Base-by-base conservation (phyloP, 2,797 vertebrate genomes). In the Neopelma chrysocephalum region DNA sequence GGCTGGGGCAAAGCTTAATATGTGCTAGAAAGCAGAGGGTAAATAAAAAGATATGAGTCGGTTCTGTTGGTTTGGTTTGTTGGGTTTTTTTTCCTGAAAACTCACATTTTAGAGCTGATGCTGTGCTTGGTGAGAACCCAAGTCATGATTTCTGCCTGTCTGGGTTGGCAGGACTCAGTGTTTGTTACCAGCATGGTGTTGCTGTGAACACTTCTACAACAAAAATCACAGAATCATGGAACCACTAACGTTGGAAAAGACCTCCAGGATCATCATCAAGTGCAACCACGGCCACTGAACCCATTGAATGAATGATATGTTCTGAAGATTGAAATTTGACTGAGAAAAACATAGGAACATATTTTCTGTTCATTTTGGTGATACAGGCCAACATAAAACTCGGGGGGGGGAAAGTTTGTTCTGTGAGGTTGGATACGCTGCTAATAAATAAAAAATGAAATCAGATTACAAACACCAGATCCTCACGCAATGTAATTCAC, bases 391-490 rank as follows among this genome's bases (percentile, higher is more conserved):
- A 50, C 68, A 26, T 3, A 57, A 84, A 88, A 70, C 32, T 86
- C 15, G 1, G 21, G 42, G 12, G 23, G 0, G 1, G n/a, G 36
- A 19, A 45, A 5, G 2, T 48, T 81, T 65, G 12, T 8, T 91
- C 58, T 47, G 36, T 31, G 79, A 84, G 43, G 51, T 10, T 88
- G 40, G 15, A 64, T n/a, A 70, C 15, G 54, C 48, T 60, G 31
- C 27, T 81, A 82, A 91, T 79, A 71, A 88, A 75, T 72, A 66
- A 73, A 89, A 48, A 51, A 32, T 23, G 29, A 62, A 48, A 85
- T 71, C 47, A 32, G 54, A 78, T 88, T 90, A 71, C 53, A 92
- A 82, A 85, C 54, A 73, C 31, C 42, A 89, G 68, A 80, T 73
- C 48, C 38, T 87, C 62, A 53, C 15, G 22, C 48, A 87, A 64